phyloP scores from a whole-genome alignment of 2,888 invertebrate species.

The Troilus luridus region DNA sequence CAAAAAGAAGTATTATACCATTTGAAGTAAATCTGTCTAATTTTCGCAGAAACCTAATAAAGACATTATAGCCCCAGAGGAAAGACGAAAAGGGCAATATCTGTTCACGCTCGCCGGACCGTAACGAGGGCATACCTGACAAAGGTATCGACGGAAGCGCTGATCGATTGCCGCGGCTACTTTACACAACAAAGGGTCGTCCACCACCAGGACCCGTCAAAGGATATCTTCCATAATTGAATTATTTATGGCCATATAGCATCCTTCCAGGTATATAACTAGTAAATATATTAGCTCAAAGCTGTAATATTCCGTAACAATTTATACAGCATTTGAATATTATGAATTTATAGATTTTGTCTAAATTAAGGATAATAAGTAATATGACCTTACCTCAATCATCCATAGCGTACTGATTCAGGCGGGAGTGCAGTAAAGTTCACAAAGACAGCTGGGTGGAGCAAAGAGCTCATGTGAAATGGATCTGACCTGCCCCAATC shows the following conservation, averaged over 20 bases:
- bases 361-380: too few species aligned
- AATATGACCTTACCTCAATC: too few species aligned
- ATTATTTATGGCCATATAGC: not conserved
- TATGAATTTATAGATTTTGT: too few species aligned
- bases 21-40: too few species aligned
- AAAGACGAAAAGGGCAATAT: not conserved
- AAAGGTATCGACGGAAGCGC: not conserved
- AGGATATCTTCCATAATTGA: not conserved
- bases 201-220: not conserved
- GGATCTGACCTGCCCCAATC: too few species aligned
- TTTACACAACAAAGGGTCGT: not conserved
- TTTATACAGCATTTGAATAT: too few species aligned
- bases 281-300: not conserved
- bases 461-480: too few species aligned
- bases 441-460: too few species aligned
- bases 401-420: too few species aligned
- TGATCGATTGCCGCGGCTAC: not conserved
- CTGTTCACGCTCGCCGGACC: not conserved
- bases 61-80: conserved; percentile 3
- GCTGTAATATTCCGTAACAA: not conserved
- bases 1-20: too few species aligned
- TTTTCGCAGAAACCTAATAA: not conserved
- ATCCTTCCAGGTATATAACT: not conserved
- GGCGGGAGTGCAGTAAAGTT: too few species aligned
- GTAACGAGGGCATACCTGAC: not conserved